Percentiles rank a stretch among this genome's conserved stretches.
Conservation (phyloP, 2,797 vertebrate species). For the Lerista edwardsae region DNA sequence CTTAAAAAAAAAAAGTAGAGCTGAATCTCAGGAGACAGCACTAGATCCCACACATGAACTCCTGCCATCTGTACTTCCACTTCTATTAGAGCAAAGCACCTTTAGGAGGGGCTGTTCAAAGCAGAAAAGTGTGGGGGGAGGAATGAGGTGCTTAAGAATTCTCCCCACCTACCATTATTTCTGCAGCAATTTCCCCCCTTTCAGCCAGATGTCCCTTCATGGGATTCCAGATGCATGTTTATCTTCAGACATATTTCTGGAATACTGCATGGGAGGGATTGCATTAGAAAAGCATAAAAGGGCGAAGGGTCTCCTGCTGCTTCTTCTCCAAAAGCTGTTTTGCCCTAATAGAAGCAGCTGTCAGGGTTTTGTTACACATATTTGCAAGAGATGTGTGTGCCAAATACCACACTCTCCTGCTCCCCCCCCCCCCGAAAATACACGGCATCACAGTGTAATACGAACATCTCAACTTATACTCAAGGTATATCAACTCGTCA, state of each 20-base stretch:
- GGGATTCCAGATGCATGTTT: background rate
- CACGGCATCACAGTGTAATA: too few relatives aligned
- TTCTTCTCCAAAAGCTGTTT: background rate
- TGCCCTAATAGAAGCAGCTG: background rate
- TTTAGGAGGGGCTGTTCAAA: background rate
- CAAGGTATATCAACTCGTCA: too few relatives aligned
- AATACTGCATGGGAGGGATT: background rate
- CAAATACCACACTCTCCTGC: too few relatives aligned
- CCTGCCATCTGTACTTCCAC: background rate
- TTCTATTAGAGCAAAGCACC: background rate
- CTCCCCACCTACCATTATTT: background rate
- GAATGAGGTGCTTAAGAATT: background rate
- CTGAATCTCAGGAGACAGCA: background rate
- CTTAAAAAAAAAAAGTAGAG: background rate
- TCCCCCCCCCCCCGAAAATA: too few relatives aligned
- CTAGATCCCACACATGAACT: background rate
- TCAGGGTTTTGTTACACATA: background rate
- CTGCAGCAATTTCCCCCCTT: background rate
- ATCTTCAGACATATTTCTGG: background rate
- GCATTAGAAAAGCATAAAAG: too few relatives aligned
- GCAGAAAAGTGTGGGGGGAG: background rate
- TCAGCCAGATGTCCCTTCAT: background rate
- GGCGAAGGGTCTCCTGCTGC: background rate
- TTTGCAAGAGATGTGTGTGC: background rate
- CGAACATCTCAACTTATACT: background rate